Evolutionary conservation across 2,113 vertebrate genomes (phyloP), one percentile per base, ranked within the genome.

Genomic region (Phaethornis superciliosus): DNA sequence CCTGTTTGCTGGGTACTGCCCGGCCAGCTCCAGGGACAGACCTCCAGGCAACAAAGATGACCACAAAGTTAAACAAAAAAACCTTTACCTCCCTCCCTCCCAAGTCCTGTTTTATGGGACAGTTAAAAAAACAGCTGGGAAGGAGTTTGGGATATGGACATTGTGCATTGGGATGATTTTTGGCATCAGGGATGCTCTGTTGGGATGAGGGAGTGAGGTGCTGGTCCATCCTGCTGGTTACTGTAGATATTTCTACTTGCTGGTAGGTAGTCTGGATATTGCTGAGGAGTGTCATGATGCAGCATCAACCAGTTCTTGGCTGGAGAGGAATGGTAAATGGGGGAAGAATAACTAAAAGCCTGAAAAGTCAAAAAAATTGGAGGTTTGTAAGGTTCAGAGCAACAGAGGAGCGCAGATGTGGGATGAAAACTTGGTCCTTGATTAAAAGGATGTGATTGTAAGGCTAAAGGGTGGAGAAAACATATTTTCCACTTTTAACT

Each of bases 1-100:
- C 94, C 89, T 6, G 51, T 75, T 98, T 97, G 96, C 97, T 46
- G 55, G 97, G 91, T 87, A 67, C 83, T 71, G 97, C 84, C 92
- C 55, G 85, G 78, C 93, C 28, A 12, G 86, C 96, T 97, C 94
- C 77, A 85, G 6, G 15, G 8, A 12, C 88, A 94, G 75, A 95
- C 97, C 97, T 89, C 95, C 95, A 82, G 97, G 96, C 95, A 89
- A 84, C 90, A 90, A 81, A 94, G 89, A 37, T 12, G 26, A 89
- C 54, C 59, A 27, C 37, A 42, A 94, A 92, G 92, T 93, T 91
- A 80, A 92, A 81, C 35, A 49, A 90, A 93, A 93, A 58, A 63
- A 94, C 87, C 94, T 97, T 30, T 17, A 2, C 40, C 49, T 88
- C 32, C 28, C 19, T 16, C 79, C 32, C 3, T 3, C 3, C 3